phyloP scores from a whole-genome alignment of 2,113 vertebrate species.

The Rattus rattus region DNA sequence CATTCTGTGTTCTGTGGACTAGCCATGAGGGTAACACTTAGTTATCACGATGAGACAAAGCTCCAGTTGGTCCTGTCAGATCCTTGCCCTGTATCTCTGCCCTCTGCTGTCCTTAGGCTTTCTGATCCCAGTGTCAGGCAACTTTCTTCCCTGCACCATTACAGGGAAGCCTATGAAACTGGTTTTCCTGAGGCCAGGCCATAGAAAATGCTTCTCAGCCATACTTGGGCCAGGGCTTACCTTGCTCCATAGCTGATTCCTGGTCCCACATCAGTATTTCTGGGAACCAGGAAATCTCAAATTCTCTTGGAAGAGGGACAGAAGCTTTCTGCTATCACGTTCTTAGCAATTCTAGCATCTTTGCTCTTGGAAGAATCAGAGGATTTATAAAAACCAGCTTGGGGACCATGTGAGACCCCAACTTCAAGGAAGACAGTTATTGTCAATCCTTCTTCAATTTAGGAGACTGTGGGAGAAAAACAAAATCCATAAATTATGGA shows the following conservation, averaged over 20 bases:
- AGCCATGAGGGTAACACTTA: background rate
- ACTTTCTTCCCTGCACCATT: rapidly evolving
- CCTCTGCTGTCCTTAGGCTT: rapidly evolving
- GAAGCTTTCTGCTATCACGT: background rate
- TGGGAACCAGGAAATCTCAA: background rate
- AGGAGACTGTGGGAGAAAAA: constrained; percentile 60
- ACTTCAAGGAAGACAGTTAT: background rate
- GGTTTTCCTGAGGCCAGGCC: rapidly evolving
- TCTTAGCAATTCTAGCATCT: background rate
- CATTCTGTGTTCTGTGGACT: background rate
- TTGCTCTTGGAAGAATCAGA: background rate
- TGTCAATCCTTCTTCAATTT: constrained; percentile 37
- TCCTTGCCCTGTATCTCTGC: too few species aligned
- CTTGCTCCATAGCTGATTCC: rapidly evolving
- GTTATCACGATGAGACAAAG: too few species aligned
- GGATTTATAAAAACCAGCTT: background rate
- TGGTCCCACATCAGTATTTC: background rate
- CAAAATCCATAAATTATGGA: constrained; percentile 32
- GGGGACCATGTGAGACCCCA: background rate
- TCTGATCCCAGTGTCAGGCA: background rate
- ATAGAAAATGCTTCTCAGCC: rapidly evolving
- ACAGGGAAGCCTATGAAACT: background rate
- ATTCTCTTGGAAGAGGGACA: background rate
- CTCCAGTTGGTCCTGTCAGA: too few species aligned
- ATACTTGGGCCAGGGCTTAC: rapidly evolving